phyloP scores from a whole-genome alignment of 1,140 invertebrate species.

The Sitophilus oryzae region DNA sequence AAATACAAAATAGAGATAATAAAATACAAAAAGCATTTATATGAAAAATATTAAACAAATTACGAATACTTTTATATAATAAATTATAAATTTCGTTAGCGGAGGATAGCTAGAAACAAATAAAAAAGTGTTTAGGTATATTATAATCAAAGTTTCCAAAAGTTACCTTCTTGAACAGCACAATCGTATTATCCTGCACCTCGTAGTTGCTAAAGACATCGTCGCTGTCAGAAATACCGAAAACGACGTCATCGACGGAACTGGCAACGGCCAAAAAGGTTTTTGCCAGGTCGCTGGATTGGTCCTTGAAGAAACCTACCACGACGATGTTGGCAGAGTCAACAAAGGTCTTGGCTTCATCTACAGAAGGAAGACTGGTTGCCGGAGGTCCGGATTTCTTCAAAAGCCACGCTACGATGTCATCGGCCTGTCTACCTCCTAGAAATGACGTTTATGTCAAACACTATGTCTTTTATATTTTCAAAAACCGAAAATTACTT shows the following conservation, averaged over 20 bases:
- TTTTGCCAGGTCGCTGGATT: slow-evolving; percentile 71
- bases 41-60: too few species aligned
- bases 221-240: slow-evolving; percentile 76
- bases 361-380: slow-evolving; percentile 66
- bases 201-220: slow-evolving; percentile 71
- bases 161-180: slow-evolving; percentile 91
- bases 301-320: slow-evolving; percentile 93
- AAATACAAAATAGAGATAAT: too few species aligned
- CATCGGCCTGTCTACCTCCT: slow-evolving; percentile 86
- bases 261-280: slow-evolving; percentile 75
- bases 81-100: too few species aligned
- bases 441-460: too few species aligned
- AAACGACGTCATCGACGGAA: slow-evolving; percentile 79
- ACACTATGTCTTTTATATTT: too few species aligned
- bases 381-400: slow-evolving; percentile 96
- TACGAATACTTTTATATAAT: too few species aligned
- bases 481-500: not conserved
- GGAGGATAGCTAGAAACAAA: too few species aligned
- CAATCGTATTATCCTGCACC: slow-evolving; percentile 64
- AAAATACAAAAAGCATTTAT: too few species aligned
- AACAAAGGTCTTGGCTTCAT: slow-evolving; percentile 80
- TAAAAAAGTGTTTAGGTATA: too few species aligned
- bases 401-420: slow-evolving; percentile 89
- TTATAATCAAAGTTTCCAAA: too few species aligned
- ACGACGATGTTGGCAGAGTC: slow-evolving; percentile 75